These are phyloP conservation scores for Sorex araneus DNA, from an alignment of 2,113 vertebrate genomes.

Conservation along the genomic window DNA sequence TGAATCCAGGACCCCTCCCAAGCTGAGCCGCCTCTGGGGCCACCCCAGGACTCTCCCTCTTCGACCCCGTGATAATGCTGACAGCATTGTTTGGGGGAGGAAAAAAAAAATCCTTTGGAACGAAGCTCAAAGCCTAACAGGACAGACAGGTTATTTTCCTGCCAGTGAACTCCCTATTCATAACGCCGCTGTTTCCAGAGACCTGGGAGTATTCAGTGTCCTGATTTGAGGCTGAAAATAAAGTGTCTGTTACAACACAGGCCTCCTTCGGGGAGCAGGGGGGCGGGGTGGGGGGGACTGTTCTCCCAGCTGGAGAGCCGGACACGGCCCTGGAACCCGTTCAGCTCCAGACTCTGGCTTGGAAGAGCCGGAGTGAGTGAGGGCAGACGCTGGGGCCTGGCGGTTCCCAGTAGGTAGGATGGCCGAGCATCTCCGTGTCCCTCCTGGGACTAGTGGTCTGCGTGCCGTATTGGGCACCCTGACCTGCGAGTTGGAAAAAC, in stretches of 20 bases:
- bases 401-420: conserved; percentile 49
- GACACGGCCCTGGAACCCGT: too few relatives aligned
- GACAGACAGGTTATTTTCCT: conserved; percentile 77
- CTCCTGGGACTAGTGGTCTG: not conserved
- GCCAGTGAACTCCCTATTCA: conserved; percentile 63
- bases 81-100: conserved; percentile 48
- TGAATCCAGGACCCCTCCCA: not conserved
- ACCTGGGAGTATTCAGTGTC: conserved; percentile 75
- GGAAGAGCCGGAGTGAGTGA: conserved; percentile 60
- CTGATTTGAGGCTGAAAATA: conserved; percentile 73
- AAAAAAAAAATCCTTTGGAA: conserved; percentile 63
- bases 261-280: too few relatives aligned
- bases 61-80: conserved; percentile 29
- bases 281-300: too few relatives aligned
- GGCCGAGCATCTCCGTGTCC: not conserved
- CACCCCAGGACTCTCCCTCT: not conserved
- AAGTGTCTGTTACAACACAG: conserved; percentile 73
- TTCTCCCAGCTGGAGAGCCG: too few relatives aligned
- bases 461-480: not conserved
- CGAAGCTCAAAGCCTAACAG: conserved; percentile 63
- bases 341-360: not conserved
- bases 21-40: too few relatives aligned
- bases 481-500: conserved; percentile 62
- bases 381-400: conserved; percentile 43
- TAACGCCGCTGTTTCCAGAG: conserved; percentile 72